Evolutionary conservation across 2,888 invertebrate species (phyloP), one percentile per base, ranked within the genome.

Genomic region (Pyrgus malvae): DNA sequence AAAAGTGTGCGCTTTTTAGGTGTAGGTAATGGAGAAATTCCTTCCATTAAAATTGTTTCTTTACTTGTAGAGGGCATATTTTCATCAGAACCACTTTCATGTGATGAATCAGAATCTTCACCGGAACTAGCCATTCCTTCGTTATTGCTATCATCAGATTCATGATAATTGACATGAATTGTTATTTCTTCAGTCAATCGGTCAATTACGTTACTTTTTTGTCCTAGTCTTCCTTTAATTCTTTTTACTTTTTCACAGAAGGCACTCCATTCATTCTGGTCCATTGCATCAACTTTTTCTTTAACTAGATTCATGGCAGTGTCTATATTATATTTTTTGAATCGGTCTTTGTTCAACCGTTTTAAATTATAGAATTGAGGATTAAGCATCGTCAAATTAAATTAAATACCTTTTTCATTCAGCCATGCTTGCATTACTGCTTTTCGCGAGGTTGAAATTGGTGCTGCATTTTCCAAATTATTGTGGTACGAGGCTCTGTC

Each of bases 401-500:
- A 64, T 3, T 35, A 19, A 17, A 64, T 64, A 2, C 46, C 48
- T 29, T 61, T 62, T 51, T 60, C 53, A 1, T n/a, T 11, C 2
- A 62, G 54, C 62, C 63, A 66, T 1, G 19, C 9, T 25, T 60
- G 54, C 61, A 65, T 63, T 9, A 56, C 59, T n/a, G 57, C 56
- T 57, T 61, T 62, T 25, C 57, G 61, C 1, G 58, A 17, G 48
- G 51, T 64, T 2, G 63, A 55, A 1, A 41, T 59, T 5, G 64
- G 63, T 14, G 57, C 49, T 4, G 8, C 11, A 40, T 63, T 59
- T 11, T 12, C 38, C 48, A 57, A 40, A 46, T 59, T 61, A 45
- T 68, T 67, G 45, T 70, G 66, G 53, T 68, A 69, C 1, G 67
- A 45, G 5, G 65, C 67, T 57, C 69, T 64, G 33, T 63, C 61